A percentile compares a stretch with the other conserved stretches of the same genome.
Evolutionary conservation across 2,113 vertebrate species (phyloP).

Genomic region (Semnopithecus entellus): DNA sequence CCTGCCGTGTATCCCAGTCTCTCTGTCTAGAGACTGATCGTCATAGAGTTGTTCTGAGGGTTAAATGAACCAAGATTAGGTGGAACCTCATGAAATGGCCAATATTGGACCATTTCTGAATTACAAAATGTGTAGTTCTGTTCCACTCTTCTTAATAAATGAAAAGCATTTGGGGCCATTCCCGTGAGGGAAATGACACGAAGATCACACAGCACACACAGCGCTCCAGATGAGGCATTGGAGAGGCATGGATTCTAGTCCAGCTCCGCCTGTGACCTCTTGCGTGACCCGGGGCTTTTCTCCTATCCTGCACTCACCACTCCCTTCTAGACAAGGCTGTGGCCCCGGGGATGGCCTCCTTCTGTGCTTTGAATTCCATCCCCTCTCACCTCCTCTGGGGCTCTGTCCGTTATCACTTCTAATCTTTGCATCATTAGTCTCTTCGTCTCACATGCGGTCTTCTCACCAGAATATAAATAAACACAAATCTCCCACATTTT

Average conservation of each 20-base stretch:
- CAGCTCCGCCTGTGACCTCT: background rate
- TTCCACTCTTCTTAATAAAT: background rate
- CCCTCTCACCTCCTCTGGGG: background rate
- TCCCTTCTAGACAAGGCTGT: background rate
- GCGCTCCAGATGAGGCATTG: fast-evolving
- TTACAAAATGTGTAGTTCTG: background rate
- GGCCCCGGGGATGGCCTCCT: background rate
- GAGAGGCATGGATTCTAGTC: background rate
- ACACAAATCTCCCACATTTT: background rate
- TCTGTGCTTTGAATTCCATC: background rate
- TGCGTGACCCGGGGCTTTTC: fast-evolving
- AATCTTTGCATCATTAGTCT: background rate
- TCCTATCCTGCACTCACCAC: background rate
- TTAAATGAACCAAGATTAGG: background rate
- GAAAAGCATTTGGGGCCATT: background rate
- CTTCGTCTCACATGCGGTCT: background rate
- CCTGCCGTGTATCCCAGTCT: background rate
- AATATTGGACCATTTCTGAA: background rate
- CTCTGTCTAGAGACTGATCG: background rate
- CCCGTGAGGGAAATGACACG: background rate
- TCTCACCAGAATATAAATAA: background rate
- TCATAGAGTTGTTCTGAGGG: background rate
- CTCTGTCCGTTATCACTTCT: background rate
- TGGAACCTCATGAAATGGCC: background rate
- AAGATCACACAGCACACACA: background rate